These are phyloP conservation scores for Bemisia tabaci DNA, from an alignment of 1,140 invertebrate genomes.

Conservation along the genomic window DNA sequence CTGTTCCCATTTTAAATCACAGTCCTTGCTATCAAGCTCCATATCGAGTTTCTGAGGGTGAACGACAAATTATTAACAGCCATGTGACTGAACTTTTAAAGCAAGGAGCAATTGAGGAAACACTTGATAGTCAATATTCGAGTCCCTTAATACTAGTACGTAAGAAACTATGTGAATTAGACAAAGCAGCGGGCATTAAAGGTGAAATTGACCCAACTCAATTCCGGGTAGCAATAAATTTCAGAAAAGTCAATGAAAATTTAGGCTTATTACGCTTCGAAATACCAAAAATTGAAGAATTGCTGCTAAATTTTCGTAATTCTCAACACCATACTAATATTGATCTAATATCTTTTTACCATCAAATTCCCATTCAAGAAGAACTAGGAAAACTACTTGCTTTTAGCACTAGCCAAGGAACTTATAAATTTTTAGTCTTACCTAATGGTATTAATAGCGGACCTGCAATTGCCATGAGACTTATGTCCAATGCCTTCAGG, in stretches of 20 bases:
- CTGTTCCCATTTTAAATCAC: background rate
- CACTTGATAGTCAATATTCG: background rate
- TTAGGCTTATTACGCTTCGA: background rate
- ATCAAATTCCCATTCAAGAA: background rate
- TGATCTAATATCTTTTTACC: background rate
- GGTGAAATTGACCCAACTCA: too few species aligned
- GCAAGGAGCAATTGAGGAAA: background rate
- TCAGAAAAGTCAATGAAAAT: background rate
- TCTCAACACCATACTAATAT: background rate
- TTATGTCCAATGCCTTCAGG: background rate
- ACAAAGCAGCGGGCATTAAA: too few species aligned
- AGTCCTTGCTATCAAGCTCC: background rate
- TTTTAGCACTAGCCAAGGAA: background rate
- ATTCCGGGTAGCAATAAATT: background rate
- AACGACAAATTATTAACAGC: background rate
- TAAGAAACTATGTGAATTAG: too few species aligned
- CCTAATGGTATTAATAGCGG: background rate
- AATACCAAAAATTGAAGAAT: background rate
- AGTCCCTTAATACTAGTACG: background rate
- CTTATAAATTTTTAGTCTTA: background rate
- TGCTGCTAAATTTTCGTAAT: background rate
- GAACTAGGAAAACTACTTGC: background rate
- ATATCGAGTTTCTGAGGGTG: background rate
- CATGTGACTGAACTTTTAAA: background rate
- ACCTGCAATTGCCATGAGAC: background rate